Evolutionary conservation across 2,113 vertebrate species (phyloP), one percentile per base, ranked within the genome.

Genomic region (Protobothrops flavoviridis): DNA sequence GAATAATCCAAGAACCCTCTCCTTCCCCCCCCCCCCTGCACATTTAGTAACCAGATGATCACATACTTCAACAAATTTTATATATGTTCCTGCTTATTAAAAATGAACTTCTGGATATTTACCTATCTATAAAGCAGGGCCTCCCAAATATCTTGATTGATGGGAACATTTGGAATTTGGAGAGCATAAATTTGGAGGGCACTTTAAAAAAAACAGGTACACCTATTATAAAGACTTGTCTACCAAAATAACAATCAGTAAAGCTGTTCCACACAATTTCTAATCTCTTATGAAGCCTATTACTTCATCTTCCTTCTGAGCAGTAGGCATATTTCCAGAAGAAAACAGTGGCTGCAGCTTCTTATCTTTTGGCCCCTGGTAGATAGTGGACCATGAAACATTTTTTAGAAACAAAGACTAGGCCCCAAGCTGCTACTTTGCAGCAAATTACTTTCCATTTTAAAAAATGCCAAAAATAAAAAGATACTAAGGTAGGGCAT

Each of bases 11-110:
- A 92, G 88, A 87, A 64, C 12, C 1, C 4, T 1, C 20, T 57
- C 29, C 29, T 15, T 8, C 26, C 29, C 29, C 1, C 89, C 24
- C 91, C 45, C 24, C 91, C 45, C 90, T 91, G 64, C n/a, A 24
- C 89, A 39, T n/a, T 81, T 81, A 56, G 13, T 85, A 24, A 81
- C 50, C 23, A 43, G 33, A 95, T 45, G 86, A 96, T 94, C 85
- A 26, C 87, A 94, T 92, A 93, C 90, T 93, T 59, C 43, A 56
- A 74, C 0, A 45, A 92, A 21, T 48, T 91, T 29, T 94, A 93
- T 0, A 10, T 2, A 87, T 0, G 12, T 33, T 33, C 88, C 56
- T 29, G 56, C 33, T 43, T 81, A 81, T 39, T 81, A 81, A 43
- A 81, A 81, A 81, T 81, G 15, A 89, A 59, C 33, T 57, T 90